Evolutionary conservation across 1,140 invertebrate species (phyloP), one percentile per base, ranked within the genome.

Genomic region (Trachelipus rathkii): DNA sequence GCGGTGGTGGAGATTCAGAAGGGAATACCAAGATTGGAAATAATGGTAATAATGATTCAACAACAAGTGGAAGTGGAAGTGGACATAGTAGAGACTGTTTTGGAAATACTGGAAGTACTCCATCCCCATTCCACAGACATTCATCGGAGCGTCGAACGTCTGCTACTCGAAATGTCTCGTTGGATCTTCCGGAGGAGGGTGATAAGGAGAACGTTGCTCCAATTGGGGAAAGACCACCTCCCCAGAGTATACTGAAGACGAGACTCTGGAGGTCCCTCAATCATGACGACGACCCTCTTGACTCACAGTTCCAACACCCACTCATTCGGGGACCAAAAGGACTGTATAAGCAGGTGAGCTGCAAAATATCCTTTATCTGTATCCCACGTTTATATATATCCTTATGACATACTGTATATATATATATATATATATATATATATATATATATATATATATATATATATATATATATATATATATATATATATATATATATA

Each of bases 151-250:
- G 78, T 15, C 75, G 67, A 44, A 76, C 74, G 21, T 79, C 71
- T 74, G 75, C 53, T 53, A n/a, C 74, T 10, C 72, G 80, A 72
- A 74, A 77, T 33, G 76, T 75, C 21, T 72, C 73, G 8, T 15
- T 43, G 24, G 60, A 74, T 24, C 44, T 44, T n/a, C 68, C 71
- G 44, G 73, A 71, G 60, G 76, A 78, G 45, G 66, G 72, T n/a
- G 80, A 81, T 19, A 81, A 81, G 43, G 80, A 81, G 60, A 81
- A 81, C 71, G 21, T 69, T 43, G 80, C 74, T 33, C 80, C 80
- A 5, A 43, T 19, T 44, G 50, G 68, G 23, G 77, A 74, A 15
- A 73, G 72, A 21, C 50, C 50, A 13, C 11, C 19, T 19, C 50
- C 50, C 4, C 50, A 60, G 11, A 60, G 2, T 19, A 60, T 77